Evolutionary conservation across 2,113 vertebrate genomes (phyloP).

Genomic region (crab-eating macaque (Macaca fascicularis)): DNA sequence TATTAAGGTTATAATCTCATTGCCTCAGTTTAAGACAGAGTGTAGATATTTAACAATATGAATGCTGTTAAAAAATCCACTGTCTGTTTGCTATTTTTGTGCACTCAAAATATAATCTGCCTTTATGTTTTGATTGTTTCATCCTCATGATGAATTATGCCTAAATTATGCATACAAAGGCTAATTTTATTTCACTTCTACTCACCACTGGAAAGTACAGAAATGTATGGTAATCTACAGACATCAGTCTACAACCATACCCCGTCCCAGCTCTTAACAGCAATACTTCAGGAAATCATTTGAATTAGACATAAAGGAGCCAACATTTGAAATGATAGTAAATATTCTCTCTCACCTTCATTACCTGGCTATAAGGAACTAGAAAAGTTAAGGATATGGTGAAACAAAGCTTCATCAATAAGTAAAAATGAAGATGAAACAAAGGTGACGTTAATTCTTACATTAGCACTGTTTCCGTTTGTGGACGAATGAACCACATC

Average conservation of each 20-base stretch:
- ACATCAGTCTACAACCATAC: background rate
- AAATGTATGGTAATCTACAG: background rate
- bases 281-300: background rate
- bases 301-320: background rate
- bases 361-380: background rate
- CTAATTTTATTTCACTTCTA: slow-evolving; percentile 29
- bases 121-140: slow-evolving; percentile 56
- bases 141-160: background rate
- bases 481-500: background rate
- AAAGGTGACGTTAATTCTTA: background rate
- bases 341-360: background rate
- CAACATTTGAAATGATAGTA: background rate
- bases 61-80: slow-evolving; percentile 31
- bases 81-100: slow-evolving; percentile 32
- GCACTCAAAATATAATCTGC: slow-evolving; percentile 27
- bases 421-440: background rate
- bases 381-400: background rate
- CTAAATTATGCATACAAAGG: background rate
- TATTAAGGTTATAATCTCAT: slow-evolving; percentile 71
- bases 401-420: slow-evolving; percentile 7
- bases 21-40: slow-evolving; percentile 55
- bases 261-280: background rate
- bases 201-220: background rate
- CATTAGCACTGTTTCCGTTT: background rate
- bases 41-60: slow-evolving; percentile 55